phyloP scores from a whole-genome alignment of 2,113 vertebrate species.

The Ivindomyrus marchei region DNA sequence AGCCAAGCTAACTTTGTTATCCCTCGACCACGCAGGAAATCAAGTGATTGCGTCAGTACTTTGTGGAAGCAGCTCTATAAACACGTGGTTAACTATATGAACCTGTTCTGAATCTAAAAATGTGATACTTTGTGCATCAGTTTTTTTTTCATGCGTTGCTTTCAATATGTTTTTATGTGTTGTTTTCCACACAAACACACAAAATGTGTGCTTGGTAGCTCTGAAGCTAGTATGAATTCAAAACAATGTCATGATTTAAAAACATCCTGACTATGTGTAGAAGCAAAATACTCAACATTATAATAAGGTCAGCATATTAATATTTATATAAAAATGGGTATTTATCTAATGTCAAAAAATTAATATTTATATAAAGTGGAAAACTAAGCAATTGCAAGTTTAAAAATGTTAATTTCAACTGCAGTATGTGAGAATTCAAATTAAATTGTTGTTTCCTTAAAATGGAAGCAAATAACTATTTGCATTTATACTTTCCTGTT shows the following conservation, averaged over 20 bases:
- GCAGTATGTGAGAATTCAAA: not conserved
- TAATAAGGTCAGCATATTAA: not conserved
- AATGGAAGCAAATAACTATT: not conserved
- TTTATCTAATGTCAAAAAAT: not conserved
- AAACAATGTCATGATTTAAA: not conserved
- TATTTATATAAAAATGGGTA: not conserved
- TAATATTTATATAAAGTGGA: not conserved
- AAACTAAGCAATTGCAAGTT: not conserved
- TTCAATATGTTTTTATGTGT: not conserved
- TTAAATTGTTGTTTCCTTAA: not conserved
- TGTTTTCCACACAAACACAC: not conserved
- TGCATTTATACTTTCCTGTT: not conserved
- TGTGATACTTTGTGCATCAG: not conserved
- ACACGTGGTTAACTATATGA: not conserved
- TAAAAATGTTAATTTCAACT: not conserved
- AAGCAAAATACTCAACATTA: not conserved
- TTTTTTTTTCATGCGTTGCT: not conserved
- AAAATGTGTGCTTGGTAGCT: not conserved
- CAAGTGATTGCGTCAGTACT: not conserved
- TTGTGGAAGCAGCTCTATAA: not conserved
- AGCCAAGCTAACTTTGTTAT: not conserved
- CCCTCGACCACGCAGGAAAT: not conserved
- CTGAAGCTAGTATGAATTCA: not conserved
- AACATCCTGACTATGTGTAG: not conserved
- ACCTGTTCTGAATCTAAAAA: not conserved